Evolutionary conservation across 2,797 vertebrate genomes (phyloP).

Genomic region (Sebastiscus tertius): DNA sequence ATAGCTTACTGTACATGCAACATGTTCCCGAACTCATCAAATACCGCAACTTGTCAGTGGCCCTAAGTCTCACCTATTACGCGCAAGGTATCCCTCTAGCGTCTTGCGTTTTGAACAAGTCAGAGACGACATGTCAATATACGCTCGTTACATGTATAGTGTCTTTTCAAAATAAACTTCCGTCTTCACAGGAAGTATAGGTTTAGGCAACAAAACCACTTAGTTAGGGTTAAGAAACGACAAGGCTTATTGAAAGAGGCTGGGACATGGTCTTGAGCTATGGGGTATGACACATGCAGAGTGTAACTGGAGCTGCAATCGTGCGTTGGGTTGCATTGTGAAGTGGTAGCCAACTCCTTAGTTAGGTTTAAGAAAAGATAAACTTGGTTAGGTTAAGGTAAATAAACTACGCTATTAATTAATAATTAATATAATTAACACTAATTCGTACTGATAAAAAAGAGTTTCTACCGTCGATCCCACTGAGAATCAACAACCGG

Average conservation of each 20-base stretch:
- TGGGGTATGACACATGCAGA: no score
- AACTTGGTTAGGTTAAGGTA: no score
- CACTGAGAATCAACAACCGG: background rate
- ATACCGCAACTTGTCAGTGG: background rate
- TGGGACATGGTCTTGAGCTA: no score
- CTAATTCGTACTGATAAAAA: background rate
- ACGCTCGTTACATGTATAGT: background rate
- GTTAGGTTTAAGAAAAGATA: no score
- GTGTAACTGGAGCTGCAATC: no score
- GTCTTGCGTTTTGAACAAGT: background rate
- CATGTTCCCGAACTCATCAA: background rate
- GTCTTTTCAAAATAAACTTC: background rate
- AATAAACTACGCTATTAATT: background rate
- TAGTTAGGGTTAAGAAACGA: background rate
- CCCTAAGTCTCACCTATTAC: background rate
- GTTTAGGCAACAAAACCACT: background rate
- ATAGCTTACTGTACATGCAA: background rate
- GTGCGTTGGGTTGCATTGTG: no score
- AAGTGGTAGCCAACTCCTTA: background rate
- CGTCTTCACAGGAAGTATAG: background rate
- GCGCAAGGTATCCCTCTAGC: background rate
- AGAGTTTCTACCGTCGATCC: background rate
- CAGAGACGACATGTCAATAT: rapidly evolving
- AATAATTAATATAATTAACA: background rate
- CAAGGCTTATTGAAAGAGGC: no score